phyloP scores from a whole-genome alignment of 2,113 vertebrate species.

The Chlorodrepanis virens region DNA sequence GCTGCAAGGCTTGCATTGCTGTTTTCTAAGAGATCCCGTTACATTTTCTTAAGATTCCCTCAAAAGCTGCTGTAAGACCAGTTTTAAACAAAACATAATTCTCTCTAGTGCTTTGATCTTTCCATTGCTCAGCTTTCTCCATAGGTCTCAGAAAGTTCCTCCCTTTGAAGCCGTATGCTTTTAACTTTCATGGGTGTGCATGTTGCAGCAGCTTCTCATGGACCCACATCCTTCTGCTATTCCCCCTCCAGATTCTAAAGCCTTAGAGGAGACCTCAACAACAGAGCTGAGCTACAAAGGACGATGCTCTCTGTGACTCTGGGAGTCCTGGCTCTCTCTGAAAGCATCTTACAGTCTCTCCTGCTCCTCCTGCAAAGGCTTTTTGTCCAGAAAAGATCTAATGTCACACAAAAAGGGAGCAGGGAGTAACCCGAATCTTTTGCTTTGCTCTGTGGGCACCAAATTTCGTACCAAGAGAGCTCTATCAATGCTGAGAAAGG shows the following conservation, averaged over 20 bases:
- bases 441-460: background rate
- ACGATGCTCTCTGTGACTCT: background rate
- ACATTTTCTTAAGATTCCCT: background rate
- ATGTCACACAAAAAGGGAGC: background rate
- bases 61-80: constrained; percentile 10
- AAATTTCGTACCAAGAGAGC: rapidly evolving
- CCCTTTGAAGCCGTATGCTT: background rate
- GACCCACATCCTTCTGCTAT: background rate
- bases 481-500: background rate
- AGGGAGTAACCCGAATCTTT: background rate
- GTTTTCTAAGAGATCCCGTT: background rate
- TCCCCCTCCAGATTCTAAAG: background rate
- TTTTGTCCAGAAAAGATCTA: background rate
- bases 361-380: background rate
- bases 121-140: background rate
- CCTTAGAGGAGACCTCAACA: background rate
- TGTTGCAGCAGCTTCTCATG: background rate
- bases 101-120: constrained; percentile 31
- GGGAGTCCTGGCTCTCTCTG: background rate
- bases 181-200: background rate
- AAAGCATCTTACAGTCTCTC: background rate
- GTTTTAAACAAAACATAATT: constrained; percentile 2
- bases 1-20: background rate
- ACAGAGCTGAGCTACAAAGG: background rate
- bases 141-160: background rate